Conservation (phyloP, 2,888 invertebrate genomes). For the Drosophila leonis region DNA sequence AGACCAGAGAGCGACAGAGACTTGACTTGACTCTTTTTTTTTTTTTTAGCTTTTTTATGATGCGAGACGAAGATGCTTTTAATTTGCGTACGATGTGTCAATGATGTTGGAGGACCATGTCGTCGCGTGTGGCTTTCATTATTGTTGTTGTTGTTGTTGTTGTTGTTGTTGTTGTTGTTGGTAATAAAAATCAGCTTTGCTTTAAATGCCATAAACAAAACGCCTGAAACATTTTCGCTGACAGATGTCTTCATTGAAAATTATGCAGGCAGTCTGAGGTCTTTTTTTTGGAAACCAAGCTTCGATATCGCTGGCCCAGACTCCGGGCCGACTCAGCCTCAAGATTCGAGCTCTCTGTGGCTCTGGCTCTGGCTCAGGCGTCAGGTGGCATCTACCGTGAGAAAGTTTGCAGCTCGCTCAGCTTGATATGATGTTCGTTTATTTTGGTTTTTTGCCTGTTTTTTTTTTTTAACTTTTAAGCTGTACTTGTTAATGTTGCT, state of each 20-base stretch:
- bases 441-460: background rate
- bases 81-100: slow-evolving; percentile 82
- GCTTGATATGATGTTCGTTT: slow-evolving; percentile 51
- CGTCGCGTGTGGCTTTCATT: slow-evolving; percentile 71
- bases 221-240: slow-evolving; percentile 81
- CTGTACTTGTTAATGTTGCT: slow-evolving; percentile 37
- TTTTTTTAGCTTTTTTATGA: slow-evolving; percentile 54
- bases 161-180: slow-evolving; percentile 54
- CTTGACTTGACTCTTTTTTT: background rate
- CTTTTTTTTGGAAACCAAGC: slow-evolving; percentile 1
- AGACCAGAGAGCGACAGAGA: slow-evolving; percentile 3
- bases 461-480: slow-evolving; percentile 28
- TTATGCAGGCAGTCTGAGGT: slow-evolving; percentile 53
- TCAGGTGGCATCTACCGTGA: slow-evolving; percentile 75
- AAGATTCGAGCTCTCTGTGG: slow-evolving; percentile 1
- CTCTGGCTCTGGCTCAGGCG: slow-evolving; percentile 41
- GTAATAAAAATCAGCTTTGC: slow-evolving; percentile 81
- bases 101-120: slow-evolving; percentile 69
- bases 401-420: slow-evolving; percentile 68
- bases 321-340: slow-evolving; percentile 1
- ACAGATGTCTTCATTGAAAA: slow-evolving; percentile 84
- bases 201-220: slow-evolving; percentile 79
- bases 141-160: slow-evolving; percentile 44
- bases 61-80: slow-evolving; percentile 71
- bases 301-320: slow-evolving; percentile 11